Evolutionary conservation across 2,888 invertebrate species (phyloP).

Genomic region (Pachymerium ferrugineum): DNA sequence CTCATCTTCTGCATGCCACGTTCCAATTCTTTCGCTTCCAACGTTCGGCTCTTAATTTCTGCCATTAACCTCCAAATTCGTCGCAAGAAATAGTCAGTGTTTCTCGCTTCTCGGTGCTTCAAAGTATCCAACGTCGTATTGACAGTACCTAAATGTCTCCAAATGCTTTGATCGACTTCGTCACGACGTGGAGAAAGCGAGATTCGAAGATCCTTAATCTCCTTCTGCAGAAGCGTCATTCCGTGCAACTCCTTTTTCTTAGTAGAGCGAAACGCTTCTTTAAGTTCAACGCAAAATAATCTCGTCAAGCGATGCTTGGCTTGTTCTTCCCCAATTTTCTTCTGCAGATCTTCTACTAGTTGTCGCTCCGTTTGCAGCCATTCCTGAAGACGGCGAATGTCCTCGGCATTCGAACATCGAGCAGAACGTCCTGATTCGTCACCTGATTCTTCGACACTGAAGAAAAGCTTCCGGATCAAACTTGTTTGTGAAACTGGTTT

Average conservation of each 20-base stretch:
- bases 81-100: neutral
- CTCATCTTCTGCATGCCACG: neutral
- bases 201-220: neutral
- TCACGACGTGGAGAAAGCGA: neutral
- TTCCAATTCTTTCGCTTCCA: neutral
- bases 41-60: neutral
- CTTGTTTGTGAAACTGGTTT: conserved; percentile 4
- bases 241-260: neutral
- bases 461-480: conserved; percentile 21
- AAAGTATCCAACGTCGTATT: neutral
- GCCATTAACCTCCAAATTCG: neutral
- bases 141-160: neutral
- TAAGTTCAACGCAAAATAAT: neutral
- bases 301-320: conserved; percentile 16
- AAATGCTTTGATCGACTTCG: neutral
- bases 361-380: conserved; percentile 29
- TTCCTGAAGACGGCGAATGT: conserved; percentile 32
- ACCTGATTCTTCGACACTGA: conserved; percentile 2
- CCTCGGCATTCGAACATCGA: neutral
- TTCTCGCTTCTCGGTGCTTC: neutral
- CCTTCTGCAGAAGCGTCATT: neutral
- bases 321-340: conserved; percentile 14
- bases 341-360: neutral
- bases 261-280: conserved; percentile 1
- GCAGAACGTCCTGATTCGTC: conserved; percentile 15